Evolutionary conservation across 2,113 vertebrate genomes (phyloP).

Genomic region (Gobiocypris rarus): DNA sequence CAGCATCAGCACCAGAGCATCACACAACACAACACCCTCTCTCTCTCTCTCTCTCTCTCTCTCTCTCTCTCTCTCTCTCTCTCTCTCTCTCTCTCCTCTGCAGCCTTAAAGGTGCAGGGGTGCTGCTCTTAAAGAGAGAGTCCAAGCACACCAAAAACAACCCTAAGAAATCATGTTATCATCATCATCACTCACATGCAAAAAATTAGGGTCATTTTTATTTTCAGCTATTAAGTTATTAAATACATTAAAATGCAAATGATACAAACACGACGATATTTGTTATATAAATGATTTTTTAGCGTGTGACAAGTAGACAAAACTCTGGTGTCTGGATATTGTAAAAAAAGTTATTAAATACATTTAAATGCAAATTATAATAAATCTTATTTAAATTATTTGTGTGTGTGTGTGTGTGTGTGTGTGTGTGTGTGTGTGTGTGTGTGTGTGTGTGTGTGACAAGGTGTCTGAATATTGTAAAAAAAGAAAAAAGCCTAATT

Average conservation of each 20-base stretch:
- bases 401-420: background rate
- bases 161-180: slow-evolving; percentile 1
- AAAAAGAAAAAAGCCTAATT: background rate
- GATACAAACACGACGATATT: too few relatives aligned
- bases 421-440: background rate
- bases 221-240: background rate
- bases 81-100: slow-evolving; percentile 70
- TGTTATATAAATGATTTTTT: too few relatives aligned
- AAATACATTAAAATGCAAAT: background rate
- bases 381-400: background rate
- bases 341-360: background rate
- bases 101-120: slow-evolving; percentile 77
- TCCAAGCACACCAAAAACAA: slow-evolving; percentile 1
- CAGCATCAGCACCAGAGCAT: slow-evolving; percentile 32
- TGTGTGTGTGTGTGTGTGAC: background rate
- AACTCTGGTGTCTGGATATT: background rate
- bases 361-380: background rate
- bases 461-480: background rate
- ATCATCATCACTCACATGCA: background rate
- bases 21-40: slow-evolving; percentile 46
- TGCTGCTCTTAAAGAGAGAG: slow-evolving; percentile 41
- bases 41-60: slow-evolving; percentile 70
- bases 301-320: background rate
- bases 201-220: background rate
- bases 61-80: slow-evolving; percentile 71